Evolutionary conservation across 1,140 invertebrate species (phyloP).

Genomic region (Anoplolepis gracilipes): DNA sequence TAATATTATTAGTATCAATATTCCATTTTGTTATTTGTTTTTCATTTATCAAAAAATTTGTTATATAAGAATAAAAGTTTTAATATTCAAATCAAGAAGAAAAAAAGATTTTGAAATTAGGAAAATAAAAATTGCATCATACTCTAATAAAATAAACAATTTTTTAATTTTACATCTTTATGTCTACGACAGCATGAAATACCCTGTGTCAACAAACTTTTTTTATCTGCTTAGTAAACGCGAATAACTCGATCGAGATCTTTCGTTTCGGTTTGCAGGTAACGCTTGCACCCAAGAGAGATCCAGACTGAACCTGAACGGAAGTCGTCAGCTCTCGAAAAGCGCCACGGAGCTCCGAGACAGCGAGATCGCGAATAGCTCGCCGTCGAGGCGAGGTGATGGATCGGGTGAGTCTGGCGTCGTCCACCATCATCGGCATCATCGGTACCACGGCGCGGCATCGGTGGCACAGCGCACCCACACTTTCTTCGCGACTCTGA

Average conservation of each 20-base stretch:
- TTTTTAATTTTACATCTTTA: too few relatives aligned
- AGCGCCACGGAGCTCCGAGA: slow-evolving; percentile 84
- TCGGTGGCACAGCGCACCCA: slow-evolving; percentile 90
- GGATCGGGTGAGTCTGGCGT: slow-evolving; percentile 60
- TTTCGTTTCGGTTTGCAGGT: slow-evolving; percentile 54
- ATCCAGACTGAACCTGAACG: slow-evolving; percentile 80
- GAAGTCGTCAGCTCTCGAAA: slow-evolving; percentile 83
- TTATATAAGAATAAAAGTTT: too few relatives aligned
- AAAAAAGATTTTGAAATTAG: too few relatives aligned
- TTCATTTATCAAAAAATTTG: too few relatives aligned
- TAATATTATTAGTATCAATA: too few relatives aligned
- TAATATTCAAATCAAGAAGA: too few relatives aligned
- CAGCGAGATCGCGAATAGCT: slow-evolving; percentile 62
- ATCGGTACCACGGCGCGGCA: slow-evolving; percentile 79
- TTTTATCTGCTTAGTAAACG: neutral
- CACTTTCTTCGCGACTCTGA: slow-evolving; percentile 90
- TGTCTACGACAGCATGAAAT: too few relatives aligned
- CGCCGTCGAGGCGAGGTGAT: slow-evolving; percentile 68
- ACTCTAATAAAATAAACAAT: too few relatives aligned
- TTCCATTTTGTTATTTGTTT: too few relatives aligned
- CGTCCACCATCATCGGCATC: slow-evolving; percentile 72
- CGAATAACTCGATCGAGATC: neutral
- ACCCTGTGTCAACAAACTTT: neutral
- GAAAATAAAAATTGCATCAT: too few relatives aligned
- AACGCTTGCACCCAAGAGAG: slow-evolving; percentile 68